These are phyloP conservation scores for Clitarchus hookeri DNA, from an alignment of 2,888 invertebrate species.

Conservation along the genomic window DNA sequence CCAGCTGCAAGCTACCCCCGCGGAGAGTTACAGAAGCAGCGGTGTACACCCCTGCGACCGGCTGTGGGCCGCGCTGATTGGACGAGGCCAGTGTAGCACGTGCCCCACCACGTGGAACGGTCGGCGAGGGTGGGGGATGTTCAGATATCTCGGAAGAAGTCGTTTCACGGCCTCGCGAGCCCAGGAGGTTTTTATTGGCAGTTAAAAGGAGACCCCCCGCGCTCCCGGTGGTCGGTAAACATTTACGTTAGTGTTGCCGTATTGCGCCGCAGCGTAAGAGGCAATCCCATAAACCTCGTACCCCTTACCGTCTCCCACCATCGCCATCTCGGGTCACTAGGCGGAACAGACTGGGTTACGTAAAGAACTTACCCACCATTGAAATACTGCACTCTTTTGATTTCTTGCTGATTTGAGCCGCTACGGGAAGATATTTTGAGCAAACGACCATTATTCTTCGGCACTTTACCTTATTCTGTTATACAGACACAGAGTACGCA, in stretches of 20 bases:
- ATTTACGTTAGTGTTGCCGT: constrained; percentile 4
- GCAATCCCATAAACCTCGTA: not conserved
- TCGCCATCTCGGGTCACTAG: not conserved
- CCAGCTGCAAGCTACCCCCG: no score
- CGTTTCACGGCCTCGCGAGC: not conserved
- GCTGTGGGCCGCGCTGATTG: not conserved
- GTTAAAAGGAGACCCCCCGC: not conserved
- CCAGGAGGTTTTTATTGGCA: not conserved
- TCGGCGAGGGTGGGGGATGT: not conserved
- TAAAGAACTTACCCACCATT: not conserved
- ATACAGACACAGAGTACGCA: no score
- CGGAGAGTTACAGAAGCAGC: not conserved
- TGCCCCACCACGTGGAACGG: not conserved
- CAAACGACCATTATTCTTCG: no score
- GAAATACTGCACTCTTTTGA: no score
- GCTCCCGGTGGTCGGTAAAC: no score
- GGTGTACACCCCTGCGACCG: not conserved
- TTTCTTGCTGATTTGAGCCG: no score
- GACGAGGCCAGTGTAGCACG: not conserved
- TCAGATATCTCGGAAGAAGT: not conserved
- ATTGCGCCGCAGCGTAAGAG: not conserved
- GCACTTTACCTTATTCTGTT: no score
- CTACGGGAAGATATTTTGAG: no score
- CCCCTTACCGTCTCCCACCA: not conserved
- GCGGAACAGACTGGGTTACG: not conserved